Evolutionary conservation across 2,888 invertebrate genomes (phyloP).

Genomic region (Chrysopilus asiliformis): DNA sequence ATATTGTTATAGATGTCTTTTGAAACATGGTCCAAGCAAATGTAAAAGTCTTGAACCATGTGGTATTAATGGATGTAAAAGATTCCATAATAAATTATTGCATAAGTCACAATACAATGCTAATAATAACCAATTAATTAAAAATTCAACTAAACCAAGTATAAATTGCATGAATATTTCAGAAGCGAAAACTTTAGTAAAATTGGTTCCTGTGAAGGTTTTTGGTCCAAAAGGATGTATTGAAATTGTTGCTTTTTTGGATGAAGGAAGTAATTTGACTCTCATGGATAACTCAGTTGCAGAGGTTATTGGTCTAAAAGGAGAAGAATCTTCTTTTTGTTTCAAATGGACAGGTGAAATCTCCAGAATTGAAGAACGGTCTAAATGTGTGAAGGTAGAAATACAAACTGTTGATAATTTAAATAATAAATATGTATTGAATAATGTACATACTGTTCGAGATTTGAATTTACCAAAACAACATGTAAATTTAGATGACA

Average conservation of each 20-base stretch:
- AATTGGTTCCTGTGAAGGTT: not conserved
- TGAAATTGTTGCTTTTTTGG: not conserved
- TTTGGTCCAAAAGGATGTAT: not conserved
- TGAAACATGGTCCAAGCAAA: not conserved
- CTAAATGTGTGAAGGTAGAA: not conserved
- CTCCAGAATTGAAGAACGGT: not conserved
- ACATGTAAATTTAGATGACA: not conserved
- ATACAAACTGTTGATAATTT: not conserved
- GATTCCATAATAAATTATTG: not conserved
- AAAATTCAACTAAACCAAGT: not conserved
- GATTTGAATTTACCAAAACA: not conserved
- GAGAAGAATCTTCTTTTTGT: not conserved
- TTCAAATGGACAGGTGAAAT: not conserved
- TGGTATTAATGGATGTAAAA: not conserved
- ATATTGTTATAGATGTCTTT: not conserved
- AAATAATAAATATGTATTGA: not conserved
- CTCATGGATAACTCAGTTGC: not conserved
- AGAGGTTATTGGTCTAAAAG: not conserved
- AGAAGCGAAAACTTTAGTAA: no score
- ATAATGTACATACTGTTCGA: not conserved
- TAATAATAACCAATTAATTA: not conserved
- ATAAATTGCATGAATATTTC: not conserved
- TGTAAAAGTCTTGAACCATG: slow-evolving; percentile 1
- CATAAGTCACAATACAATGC: not conserved
- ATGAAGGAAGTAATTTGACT: not conserved